phyloP scores from a whole-genome alignment of 2,888 invertebrate species.

The Ceraclea dissimilis region DNA sequence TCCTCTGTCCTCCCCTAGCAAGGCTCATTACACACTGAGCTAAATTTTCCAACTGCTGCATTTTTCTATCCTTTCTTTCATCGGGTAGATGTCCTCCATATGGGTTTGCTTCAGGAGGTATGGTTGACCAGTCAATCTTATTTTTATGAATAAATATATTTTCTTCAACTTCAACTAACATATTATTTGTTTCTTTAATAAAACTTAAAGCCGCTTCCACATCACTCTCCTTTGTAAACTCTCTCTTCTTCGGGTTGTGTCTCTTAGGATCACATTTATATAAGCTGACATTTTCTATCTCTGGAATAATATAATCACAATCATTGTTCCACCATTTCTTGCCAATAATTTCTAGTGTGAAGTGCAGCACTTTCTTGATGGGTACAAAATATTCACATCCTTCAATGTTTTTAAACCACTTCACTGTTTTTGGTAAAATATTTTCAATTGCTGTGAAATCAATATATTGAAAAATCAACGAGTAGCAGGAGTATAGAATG shows the following conservation, averaged over 20 bases:
- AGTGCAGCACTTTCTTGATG: not conserved
- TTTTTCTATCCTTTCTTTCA: slow-evolving; percentile 66
- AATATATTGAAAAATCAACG: slow-evolving; percentile 50
- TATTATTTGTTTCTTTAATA: slow-evolving; percentile 34
- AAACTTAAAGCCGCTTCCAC: slow-evolving; percentile 54
- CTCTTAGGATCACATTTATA: slow-evolving; percentile 73
- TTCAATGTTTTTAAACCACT: slow-evolving; percentile 28
- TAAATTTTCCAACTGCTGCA: slow-evolving; percentile 80
- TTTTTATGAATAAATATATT: slow-evolving; percentile 26
- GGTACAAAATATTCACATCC: slow-evolving; percentile 24
- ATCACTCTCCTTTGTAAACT: slow-evolving; percentile 70
- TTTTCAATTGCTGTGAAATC: slow-evolving; percentile 32
- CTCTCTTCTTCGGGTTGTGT: slow-evolving; percentile 63
- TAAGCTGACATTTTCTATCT: slow-evolving; percentile 54
- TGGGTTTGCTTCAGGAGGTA: slow-evolving; percentile 71
- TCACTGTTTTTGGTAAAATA: slow-evolving; percentile 30
- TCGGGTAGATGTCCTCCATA: slow-evolving; percentile 71
- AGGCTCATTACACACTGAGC: slow-evolving; percentile 67
- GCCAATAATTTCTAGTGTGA: too few species aligned
- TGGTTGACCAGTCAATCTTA: slow-evolving; percentile 56
- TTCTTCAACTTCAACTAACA: slow-evolving; percentile 38
- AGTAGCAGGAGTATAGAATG: slow-evolving; percentile 65
- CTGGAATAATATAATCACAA: slow-evolving; percentile 1
- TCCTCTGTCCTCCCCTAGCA: slow-evolving; percentile 57
- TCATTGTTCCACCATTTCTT: not conserved